phyloP scores from a whole-genome alignment of 2,888 invertebrate species.

The Panopea generosa region DNA sequence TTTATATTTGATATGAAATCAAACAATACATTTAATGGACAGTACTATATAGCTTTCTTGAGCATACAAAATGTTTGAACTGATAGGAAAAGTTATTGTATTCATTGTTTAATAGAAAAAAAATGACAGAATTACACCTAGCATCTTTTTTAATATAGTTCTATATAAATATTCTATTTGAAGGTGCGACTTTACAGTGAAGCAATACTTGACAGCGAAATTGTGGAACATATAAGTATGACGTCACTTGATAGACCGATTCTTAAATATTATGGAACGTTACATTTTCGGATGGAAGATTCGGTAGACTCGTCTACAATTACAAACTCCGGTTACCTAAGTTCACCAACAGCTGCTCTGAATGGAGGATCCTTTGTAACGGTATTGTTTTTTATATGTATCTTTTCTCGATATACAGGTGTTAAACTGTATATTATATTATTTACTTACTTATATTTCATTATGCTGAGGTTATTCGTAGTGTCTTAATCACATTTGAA shows the following conservation, averaged over 20 bases:
- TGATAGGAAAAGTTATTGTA: too few relatives aligned
- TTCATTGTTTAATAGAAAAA: too few relatives aligned
- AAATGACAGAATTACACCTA: too few relatives aligned
- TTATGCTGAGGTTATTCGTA: too few relatives aligned
- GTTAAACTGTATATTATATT: not conserved
- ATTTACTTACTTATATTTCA: not conserved
- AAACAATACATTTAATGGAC: too few relatives aligned
- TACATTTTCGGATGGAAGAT: constrained; percentile 61
- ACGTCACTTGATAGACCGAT: constrained; percentile 40
- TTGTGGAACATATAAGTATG: constrained; percentile 42
- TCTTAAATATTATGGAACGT: constrained; percentile 37
- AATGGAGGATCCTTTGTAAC: constrained; percentile 54
- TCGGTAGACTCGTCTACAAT: constrained; percentile 24
- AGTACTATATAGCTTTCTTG: too few relatives aligned
- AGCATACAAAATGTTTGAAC: too few relatives aligned
- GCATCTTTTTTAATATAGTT: too few relatives aligned
- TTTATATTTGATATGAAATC: too few relatives aligned
- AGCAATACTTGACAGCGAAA: constrained; percentile 51
- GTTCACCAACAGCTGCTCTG: constrained; percentile 18
- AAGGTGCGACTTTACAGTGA: constrained; percentile 54
- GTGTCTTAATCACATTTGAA: too few relatives aligned
- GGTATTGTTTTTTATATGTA: constrained; percentile 16
- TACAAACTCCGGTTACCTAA: constrained; percentile 39
- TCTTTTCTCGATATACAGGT: not conserved
- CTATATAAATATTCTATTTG: not conserved